These are phyloP conservation scores for Xenopus borealis DNA, from an alignment of 2,113 vertebrate species.

Conservation along the genomic window DNA sequence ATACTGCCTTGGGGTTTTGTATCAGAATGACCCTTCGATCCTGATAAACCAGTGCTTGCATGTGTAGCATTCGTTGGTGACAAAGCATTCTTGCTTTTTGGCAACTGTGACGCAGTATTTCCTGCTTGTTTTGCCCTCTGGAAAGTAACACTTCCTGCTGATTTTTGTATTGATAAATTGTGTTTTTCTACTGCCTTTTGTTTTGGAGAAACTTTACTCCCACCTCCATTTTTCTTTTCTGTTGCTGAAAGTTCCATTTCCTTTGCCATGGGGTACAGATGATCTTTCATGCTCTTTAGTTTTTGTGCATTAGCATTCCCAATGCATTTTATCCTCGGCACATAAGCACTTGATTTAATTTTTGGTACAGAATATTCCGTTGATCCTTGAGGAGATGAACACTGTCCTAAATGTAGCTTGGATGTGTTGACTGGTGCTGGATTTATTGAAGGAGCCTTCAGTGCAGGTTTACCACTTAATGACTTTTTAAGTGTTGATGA, in stretches of 20 bases:
- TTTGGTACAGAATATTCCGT: conserved; percentile 12
- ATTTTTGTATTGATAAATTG: conserved; percentile 41
- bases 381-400: conserved; percentile 9
- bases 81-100: conserved; percentile 33
- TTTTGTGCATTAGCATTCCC: conserved; percentile 28
- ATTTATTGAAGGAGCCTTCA: conserved; percentile 7
- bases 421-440: conserved; percentile 2
- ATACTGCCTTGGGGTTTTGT: conserved; percentile 8
- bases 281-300: conserved; percentile 23
- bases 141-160: conserved; percentile 38
- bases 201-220: conserved; percentile 26
- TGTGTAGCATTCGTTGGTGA: conserved; percentile 18
- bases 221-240: conserved; percentile 22
- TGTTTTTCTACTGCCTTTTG: conserved; percentile 37
- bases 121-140: conserved; percentile 40
- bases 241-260: conserved; percentile 20
- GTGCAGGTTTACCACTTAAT: neutral
- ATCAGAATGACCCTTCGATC: conserved; percentile 9
- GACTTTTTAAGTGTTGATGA: conserved; percentile 41
- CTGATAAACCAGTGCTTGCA: conserved; percentile 5
- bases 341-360: conserved; percentile 2
- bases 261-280: neutral
- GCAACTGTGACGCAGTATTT: conserved; percentile 18
- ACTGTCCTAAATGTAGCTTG: neutral
- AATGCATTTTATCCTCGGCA: conserved; percentile 29